A percentile compares a stretch with the other conserved stretches of the same genome.
These are phyloP conservation scores for Accipiter virgatus DNA, from an alignment of 2,113 vertebrate genomes.

Conservation along the genomic window DNA sequence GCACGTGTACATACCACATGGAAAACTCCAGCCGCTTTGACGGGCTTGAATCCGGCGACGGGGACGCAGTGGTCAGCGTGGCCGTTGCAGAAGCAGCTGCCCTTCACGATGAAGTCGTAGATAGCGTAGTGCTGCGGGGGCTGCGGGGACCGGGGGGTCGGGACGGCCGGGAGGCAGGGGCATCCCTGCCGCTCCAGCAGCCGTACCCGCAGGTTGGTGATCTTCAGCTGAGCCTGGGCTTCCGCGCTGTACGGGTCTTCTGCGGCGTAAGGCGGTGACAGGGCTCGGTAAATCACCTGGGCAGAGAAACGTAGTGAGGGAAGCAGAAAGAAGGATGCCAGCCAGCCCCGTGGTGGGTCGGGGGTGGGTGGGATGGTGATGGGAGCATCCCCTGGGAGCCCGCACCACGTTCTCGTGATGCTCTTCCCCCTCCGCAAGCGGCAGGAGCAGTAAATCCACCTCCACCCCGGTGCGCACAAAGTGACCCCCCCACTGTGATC, in stretches of 20 bases:
- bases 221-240: constrained; percentile 85
- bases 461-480: accelerated
- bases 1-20: constrained; percentile 78
- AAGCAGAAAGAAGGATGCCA: neutral
- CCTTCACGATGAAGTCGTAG: constrained; percentile 95
- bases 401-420: accelerated
- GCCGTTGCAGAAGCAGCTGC: constrained; percentile 95
- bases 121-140: constrained; percentile 86
- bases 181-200: constrained; percentile 86
- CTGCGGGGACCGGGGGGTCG: neutral
- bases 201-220: constrained; percentile 89
- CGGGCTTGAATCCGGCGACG: constrained; percentile 76
- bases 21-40: constrained; percentile 73
- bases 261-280: constrained; percentile 77
- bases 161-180: constrained; percentile 75
- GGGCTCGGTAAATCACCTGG: constrained; percentile 92
- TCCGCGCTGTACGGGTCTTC: constrained; percentile 86
- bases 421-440: neutral
- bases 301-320: neutral
- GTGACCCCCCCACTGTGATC: neutral
- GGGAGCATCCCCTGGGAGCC: neutral
- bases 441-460: neutral
- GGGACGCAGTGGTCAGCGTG: constrained; percentile 90
- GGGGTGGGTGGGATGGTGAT: accelerated
- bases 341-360: accelerated